Evolutionary conservation across 2,797 vertebrate species (phyloP), one percentile per base, ranked within the genome.

Genomic region (Delichon dasypus): DNA sequence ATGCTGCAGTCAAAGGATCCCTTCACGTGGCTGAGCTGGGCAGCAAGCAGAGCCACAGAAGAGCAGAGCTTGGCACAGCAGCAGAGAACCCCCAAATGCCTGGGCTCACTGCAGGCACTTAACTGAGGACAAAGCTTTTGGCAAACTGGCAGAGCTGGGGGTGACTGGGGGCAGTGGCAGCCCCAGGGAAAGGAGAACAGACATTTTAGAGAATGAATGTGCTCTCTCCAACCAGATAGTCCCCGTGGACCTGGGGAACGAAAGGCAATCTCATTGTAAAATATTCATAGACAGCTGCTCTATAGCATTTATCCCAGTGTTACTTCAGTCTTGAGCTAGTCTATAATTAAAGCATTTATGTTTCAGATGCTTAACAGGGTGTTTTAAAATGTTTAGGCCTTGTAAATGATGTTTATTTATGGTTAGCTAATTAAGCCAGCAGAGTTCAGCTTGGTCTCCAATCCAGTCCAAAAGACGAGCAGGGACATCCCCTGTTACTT

Each of bases 281-380:
- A 95, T 96, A 96, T 97, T 97, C 96, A 93, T 54, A 96, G 95
- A 68, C 97, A 97, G 95, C 96, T 97, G 96, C 97, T 98, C 96
- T 76, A 65, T 85, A 79, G 93, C 93, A 30, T 96, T 97, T 95
- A 95, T 97, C 95, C 93, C 93, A 89, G 96, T 85, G 93, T 96
- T 96, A 95, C 94, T 97, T 96, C 95, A 94, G 85, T 93, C 96
- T 94, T 54, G 78, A 96, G 81, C 94, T 97, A 92, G 86, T 95
- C 93, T 94, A 95, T 97, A 97, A 97, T 97, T 97, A 96, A 97
- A 97, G 88, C 96, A 93, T 96, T 97, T 96, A 95, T 93, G 95
- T 97, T 96, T 97, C 94, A 90, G 92, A 95, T 96, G 94, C 94
- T 97, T 96, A 97, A 96, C 93, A 95, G 97, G 96, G 87, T 97